These are phyloP conservation scores for Portevinia maculata DNA, from an alignment of 2,888 invertebrate genomes.

Conservation along the genomic window DNA sequence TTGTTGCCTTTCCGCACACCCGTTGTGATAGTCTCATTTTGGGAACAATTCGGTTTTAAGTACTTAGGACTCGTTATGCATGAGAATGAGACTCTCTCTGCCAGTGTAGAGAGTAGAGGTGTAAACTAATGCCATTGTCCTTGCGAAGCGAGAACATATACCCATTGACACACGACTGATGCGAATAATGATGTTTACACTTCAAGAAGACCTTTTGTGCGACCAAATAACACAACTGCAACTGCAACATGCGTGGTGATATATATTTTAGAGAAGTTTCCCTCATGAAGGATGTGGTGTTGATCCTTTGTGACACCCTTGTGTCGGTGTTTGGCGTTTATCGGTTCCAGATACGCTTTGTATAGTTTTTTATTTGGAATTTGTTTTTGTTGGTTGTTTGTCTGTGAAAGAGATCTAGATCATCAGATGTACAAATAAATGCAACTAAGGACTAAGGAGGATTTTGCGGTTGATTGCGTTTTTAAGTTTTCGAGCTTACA, in stretches of 20 bases:
- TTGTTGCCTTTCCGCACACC: slow-evolving; percentile 20
- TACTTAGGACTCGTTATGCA: slow-evolving; percentile 59
- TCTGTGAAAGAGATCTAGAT: slow-evolving; percentile 54
- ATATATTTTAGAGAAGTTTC: slow-evolving; percentile 13
- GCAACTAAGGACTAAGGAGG: slow-evolving; percentile 61
- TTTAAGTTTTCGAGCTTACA: slow-evolving; percentile 57
- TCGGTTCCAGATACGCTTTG: slow-evolving; percentile 16
- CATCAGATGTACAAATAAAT: slow-evolving; percentile 64
- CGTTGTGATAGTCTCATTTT: slow-evolving; percentile 57
- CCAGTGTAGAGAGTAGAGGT: slow-evolving; percentile 32
- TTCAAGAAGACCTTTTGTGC: slow-evolving; percentile 57
- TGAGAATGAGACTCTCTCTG: slow-evolving; percentile 10
- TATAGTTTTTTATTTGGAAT: slow-evolving; percentile 33
- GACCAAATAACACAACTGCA: slow-evolving; percentile 38
- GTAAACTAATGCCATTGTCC: slow-evolving; percentile 57
- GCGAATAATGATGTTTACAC: slow-evolving; percentile 73
- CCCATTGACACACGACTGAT: slow-evolving; percentile 60
- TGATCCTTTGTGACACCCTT: slow-evolving; percentile 19
- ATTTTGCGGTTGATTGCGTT: slow-evolving; percentile 75
- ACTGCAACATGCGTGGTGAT: slow-evolving; percentile 25
- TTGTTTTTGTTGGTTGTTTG: slow-evolving; percentile 20
- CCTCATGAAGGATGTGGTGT: slow-evolving; percentile 26
- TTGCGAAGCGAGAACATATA: slow-evolving; percentile 29
- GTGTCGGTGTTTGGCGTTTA: slow-evolving; percentile 37
- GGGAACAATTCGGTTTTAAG: slow-evolving; percentile 66